Evolutionary conservation across 2,113 vertebrate species (phyloP).

Genomic region (Neopipo cinnamomea): DNA sequence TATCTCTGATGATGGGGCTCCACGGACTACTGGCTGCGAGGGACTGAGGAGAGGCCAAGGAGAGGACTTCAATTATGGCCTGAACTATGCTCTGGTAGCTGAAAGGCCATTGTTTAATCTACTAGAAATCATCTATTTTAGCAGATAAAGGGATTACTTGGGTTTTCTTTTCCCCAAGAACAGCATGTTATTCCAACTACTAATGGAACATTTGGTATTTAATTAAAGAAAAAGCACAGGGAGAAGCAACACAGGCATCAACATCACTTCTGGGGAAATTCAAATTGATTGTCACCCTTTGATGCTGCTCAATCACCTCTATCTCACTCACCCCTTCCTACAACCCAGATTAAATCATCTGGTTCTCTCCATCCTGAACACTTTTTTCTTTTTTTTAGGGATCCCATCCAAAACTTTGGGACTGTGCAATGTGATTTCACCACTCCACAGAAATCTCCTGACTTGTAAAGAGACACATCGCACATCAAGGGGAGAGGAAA

Average conservation of each 20-base stretch:
- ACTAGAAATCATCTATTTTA: slow-evolving; percentile 69
- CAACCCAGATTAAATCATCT: slow-evolving; percentile 42
- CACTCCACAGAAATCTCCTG: background rate
- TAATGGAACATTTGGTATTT: slow-evolving; percentile 44
- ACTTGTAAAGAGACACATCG: background rate
- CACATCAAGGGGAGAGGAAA: background rate
- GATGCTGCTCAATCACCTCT: slow-evolving; percentile 67
- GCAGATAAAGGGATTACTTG: slow-evolving; percentile 66
- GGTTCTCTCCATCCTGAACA: background rate
- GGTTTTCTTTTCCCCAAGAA: slow-evolving; percentile 49
- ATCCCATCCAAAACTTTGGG: slow-evolving; percentile 21
- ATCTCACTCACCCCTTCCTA: slow-evolving; percentile 48
- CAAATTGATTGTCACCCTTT: slow-evolving; percentile 58
- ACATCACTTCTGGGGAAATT: slow-evolving; percentile 64
- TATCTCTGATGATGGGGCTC: slow-evolving; percentile 65
- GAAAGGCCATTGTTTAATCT: slow-evolving; percentile 69
- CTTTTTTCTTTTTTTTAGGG: background rate
- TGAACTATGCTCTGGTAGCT: slow-evolving; percentile 63
- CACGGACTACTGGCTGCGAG: slow-evolving; percentile 34
- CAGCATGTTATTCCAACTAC: slow-evolving; percentile 58
- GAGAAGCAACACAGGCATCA: slow-evolving; percentile 47
- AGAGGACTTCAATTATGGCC: slow-evolving; percentile 55
- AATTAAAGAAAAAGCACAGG: slow-evolving; percentile 59
- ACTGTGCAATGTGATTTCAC: background rate
- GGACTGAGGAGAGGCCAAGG: slow-evolving; percentile 33